These are phyloP conservation scores for Myripristis murdjan DNA, from an alignment of 2,797 vertebrate genomes.

Conservation along the genomic window DNA sequence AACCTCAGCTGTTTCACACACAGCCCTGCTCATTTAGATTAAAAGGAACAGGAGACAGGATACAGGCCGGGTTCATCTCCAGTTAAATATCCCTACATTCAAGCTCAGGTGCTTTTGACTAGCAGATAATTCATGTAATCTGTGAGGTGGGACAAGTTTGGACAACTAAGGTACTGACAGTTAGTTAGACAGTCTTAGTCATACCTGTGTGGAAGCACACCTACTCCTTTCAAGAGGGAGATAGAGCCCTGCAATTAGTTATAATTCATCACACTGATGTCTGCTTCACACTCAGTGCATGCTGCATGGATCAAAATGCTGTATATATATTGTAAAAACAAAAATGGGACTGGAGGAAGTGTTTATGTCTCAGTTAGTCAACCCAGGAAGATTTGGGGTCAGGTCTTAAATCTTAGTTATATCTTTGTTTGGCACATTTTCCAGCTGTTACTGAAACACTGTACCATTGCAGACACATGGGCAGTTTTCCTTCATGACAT, in stretches of 20 bases:
- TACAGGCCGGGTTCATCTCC: conserved; percentile 14
- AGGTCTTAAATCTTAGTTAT: not conserved
- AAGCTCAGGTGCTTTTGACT: conserved; percentile 48
- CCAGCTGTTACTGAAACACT: not conserved
- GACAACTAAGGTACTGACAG: conserved; percentile 43
- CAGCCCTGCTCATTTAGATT: conserved; percentile 29
- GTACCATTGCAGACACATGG: not conserved
- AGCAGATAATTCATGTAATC: conserved; percentile 47
- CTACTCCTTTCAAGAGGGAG: not conserved
- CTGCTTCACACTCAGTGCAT: conserved; percentile 16
- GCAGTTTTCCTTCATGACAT: too few relatives aligned
- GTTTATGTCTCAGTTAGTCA: not conserved
- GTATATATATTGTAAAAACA: not conserved
- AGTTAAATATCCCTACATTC: conserved; percentile 50
- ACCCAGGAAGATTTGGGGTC: not conserved
- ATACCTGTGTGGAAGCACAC: not conserved
- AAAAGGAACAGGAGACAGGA: conserved; percentile 13
- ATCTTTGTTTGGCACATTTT: not conserved
- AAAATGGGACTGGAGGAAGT: not conserved
- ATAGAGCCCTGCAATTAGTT: conserved; percentile 8
- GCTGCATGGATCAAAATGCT: conserved; percentile 10
- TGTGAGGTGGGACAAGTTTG: conserved; percentile 64
- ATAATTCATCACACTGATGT: conserved; percentile 28
- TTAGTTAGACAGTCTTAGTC: conserved; percentile 31
- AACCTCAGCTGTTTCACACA: conserved; percentile 40